phyloP scores from a whole-genome alignment of 2,888 invertebrate species.

The Papilio demoleus region DNA sequence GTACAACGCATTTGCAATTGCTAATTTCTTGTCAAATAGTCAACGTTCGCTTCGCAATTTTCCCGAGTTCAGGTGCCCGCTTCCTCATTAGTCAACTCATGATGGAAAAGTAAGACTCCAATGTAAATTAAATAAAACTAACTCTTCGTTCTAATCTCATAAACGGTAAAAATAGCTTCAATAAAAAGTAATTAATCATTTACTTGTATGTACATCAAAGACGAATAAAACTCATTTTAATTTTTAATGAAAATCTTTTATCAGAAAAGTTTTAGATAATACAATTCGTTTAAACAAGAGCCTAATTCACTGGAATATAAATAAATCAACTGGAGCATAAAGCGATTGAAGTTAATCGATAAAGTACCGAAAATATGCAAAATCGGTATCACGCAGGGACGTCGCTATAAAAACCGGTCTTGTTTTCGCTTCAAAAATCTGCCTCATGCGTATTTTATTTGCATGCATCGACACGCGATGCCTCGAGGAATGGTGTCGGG shows the following conservation, averaged over 20 bases:
- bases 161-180: background rate
- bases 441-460: constrained; percentile 44
- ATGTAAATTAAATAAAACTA: no score
- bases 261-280: background rate
- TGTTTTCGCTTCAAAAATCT: constrained; percentile 47
- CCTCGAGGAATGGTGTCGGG: constrained; percentile 44
- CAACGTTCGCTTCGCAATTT: no score
- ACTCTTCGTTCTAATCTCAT: no score
- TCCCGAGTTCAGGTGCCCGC: no score
- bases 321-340: background rate
- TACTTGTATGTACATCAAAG: constrained; percentile 13
- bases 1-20: no score
- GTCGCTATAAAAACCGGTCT: constrained; percentile 40
- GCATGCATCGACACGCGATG: constrained; percentile 49
- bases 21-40: no score
- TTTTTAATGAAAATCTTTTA: constrained; percentile 4
- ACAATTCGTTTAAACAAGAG: background rate
- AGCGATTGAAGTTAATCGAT: background rate
- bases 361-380: constrained; percentile 1
- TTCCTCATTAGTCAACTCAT: no score
- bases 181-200: background rate
- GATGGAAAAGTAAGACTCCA: no score
- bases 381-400: constrained; percentile 9
- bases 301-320: background rate
- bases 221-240: background rate